Evolutionary conservation across 2,113 vertebrate species (phyloP).

Genomic region (Chrysemys picta): DNA sequence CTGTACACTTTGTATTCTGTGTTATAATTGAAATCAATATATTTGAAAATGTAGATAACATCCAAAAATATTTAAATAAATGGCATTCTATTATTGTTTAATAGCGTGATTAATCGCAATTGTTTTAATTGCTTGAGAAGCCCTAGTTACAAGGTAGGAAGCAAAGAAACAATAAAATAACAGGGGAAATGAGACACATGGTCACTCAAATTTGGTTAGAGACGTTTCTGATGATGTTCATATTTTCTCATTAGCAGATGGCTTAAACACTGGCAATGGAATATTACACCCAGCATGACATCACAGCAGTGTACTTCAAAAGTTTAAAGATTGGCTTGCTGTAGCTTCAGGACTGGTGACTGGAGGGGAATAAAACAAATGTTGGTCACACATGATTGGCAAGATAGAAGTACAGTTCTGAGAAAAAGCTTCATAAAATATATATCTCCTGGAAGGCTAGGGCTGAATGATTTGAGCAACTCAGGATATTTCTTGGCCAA

Average conservation of each 20-base stretch:
- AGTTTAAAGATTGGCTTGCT: background rate
- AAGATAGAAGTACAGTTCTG: background rate
- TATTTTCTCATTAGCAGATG: background rate
- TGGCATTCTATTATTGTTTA: too few species aligned
- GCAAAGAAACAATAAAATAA: background rate
- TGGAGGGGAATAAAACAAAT: background rate
- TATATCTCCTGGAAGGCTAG: background rate
- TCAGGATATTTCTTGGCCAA: fast-evolving
- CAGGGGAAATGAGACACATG: background rate
- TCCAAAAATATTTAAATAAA: too few species aligned
- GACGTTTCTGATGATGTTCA: background rate
- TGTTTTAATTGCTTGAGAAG: too few species aligned
- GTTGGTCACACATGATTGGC: background rate
- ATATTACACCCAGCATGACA: background rate
- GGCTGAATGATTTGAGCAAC: background rate
- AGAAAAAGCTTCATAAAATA: background rate
- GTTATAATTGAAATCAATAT: too few species aligned
- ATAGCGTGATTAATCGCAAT: too few species aligned
- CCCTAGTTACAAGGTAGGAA: background rate
- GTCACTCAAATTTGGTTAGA: background rate
- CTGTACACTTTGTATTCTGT: too few species aligned
- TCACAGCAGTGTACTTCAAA: background rate
- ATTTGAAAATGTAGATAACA: too few species aligned
- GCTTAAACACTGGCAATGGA: background rate
- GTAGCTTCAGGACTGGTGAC: background rate